A percentile compares a stretch with the other conserved stretches of the same genome.
Conservation (phyloP, 2,888 invertebrate species). For the Euphydryas editha region DNA sequence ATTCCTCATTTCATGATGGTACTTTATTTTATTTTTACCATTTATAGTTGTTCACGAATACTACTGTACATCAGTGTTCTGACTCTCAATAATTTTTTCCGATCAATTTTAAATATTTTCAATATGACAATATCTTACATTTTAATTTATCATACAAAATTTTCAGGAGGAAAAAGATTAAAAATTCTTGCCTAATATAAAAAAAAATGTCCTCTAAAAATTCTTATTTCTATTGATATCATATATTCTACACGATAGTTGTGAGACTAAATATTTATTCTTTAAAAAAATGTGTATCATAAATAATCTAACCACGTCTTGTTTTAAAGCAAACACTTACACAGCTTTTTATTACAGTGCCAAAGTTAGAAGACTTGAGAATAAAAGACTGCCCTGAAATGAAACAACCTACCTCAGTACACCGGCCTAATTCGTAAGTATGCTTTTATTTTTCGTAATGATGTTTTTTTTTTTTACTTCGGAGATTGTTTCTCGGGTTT, state of each 20-base stretch:
- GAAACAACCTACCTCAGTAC: slow-evolving; percentile 80
- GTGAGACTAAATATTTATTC: neutral
- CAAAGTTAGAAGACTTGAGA: slow-evolving; percentile 81
- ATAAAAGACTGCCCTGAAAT: slow-evolving; percentile 82
- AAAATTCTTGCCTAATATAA: no score
- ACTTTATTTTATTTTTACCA: slow-evolving; percentile 39
- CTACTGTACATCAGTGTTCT: neutral
- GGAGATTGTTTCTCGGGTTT: slow-evolving; percentile 27
- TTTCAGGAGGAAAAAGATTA: no score
- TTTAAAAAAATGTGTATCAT: neutral
- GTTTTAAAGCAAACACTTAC: slow-evolving; percentile 14
- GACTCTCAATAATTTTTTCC: no score
- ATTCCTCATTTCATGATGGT: slow-evolving; percentile 74
- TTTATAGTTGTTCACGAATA: neutral
- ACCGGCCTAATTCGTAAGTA: slow-evolving; percentile 80
- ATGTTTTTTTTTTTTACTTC: slow-evolving; percentile 27
- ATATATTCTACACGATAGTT: no score
- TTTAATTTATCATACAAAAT: no score
- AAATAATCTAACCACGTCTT: neutral
- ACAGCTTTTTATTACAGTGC: slow-evolving; percentile 61
- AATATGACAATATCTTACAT: no score
- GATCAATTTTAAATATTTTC: neutral
- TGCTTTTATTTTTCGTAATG: slow-evolving; percentile 39
- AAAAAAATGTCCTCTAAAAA: no score
- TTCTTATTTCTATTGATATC: neutral